These are phyloP conservation scores for Labeo rohita DNA, from an alignment of 2,113 vertebrate species.

Conservation along the genomic window DNA sequence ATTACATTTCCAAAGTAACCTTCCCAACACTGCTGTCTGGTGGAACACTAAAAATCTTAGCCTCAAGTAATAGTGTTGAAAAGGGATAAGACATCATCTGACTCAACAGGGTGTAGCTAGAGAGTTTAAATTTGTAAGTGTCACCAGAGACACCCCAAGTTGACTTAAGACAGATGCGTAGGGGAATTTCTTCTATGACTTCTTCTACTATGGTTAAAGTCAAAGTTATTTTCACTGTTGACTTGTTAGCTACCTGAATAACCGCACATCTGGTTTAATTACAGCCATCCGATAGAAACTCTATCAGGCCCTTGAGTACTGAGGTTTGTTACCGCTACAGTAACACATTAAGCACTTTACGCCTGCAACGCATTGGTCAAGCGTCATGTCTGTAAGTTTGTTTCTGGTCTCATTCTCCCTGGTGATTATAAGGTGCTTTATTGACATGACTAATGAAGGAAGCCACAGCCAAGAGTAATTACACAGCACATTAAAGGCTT, in stretches of 20 bases:
- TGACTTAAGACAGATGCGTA: too few relatives aligned
- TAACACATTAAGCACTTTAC: neutral
- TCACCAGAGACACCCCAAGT: too few relatives aligned
- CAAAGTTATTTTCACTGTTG: neutral
- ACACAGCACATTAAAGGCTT: conserved; percentile 81
- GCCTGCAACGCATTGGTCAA: conserved; percentile 9
- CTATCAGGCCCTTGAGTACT: neutral
- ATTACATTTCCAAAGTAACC: too few relatives aligned
- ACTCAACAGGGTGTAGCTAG: neutral
- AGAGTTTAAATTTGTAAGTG: neutral
- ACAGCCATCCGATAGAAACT: neutral
- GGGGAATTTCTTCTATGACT: too few relatives aligned
- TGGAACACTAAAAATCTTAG: neutral
- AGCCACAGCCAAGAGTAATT: conserved; percentile 78
- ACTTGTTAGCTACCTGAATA: neutral
- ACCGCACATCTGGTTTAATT: neutral
- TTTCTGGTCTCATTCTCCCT: conserved; percentile 62
- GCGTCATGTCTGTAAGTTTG: conserved; percentile 17
- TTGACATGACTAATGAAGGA: conserved; percentile 76
- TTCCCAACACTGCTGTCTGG: too few relatives aligned
- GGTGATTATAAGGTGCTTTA: conserved; percentile 74
- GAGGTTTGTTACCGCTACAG: neutral
- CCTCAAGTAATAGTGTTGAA: neutral
- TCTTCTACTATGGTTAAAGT: neutral
- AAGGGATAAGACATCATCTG: neutral